Evolutionary conservation across 1,140 invertebrate genomes (phyloP).

Genomic region (Danaus plexippus): DNA sequence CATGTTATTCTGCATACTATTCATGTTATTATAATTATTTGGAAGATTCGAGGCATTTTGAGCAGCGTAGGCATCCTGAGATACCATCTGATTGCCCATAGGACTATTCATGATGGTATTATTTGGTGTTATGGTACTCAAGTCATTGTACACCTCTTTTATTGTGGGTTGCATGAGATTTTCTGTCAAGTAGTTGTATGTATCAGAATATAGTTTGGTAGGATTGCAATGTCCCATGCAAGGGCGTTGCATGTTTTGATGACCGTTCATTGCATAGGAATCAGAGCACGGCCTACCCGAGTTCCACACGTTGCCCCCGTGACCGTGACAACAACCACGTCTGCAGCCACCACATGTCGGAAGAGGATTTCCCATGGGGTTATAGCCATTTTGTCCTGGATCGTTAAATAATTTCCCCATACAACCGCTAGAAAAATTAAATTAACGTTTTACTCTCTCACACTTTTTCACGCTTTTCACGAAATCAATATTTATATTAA

Average conservation of each 20-base stretch:
- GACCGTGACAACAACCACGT: slow-evolving; percentile 22
- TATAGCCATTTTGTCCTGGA: slow-evolving; percentile 18
- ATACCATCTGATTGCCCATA: slow-evolving; percentile 34
- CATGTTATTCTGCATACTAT: neutral
- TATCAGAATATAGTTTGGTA: slow-evolving; percentile 47
- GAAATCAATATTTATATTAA: slow-evolving; percentile 6
- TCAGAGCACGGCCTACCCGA: slow-evolving; percentile 24
- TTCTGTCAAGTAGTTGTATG: slow-evolving; percentile 48
- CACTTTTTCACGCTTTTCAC: no score
- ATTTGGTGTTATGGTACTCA: slow-evolving; percentile 43
- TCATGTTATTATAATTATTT: neutral
- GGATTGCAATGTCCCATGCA: slow-evolving; percentile 50
- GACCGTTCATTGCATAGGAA: slow-evolving; percentile 20
- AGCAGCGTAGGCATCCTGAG: slow-evolving; percentile 4
- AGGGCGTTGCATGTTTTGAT: slow-evolving; percentile 23
- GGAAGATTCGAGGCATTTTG: neutral
- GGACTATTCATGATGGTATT: slow-evolving; percentile 51
- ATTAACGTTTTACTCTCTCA: no score
- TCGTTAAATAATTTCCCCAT: slow-evolving; percentile 59
- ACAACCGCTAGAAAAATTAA: slow-evolving; percentile 50
- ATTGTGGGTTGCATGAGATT: slow-evolving; percentile 56
- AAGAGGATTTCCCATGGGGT: slow-evolving; percentile 11
- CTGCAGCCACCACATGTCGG: slow-evolving; percentile 28
- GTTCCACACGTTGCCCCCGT: slow-evolving; percentile 18
- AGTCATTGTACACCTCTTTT: slow-evolving; percentile 56